Percentiles rank a stretch among this genome's conserved stretches.
These are phyloP conservation scores for Hemicrepidius hirtus DNA, from an alignment of 2,888 invertebrate genomes.

Conservation along the genomic window DNA sequence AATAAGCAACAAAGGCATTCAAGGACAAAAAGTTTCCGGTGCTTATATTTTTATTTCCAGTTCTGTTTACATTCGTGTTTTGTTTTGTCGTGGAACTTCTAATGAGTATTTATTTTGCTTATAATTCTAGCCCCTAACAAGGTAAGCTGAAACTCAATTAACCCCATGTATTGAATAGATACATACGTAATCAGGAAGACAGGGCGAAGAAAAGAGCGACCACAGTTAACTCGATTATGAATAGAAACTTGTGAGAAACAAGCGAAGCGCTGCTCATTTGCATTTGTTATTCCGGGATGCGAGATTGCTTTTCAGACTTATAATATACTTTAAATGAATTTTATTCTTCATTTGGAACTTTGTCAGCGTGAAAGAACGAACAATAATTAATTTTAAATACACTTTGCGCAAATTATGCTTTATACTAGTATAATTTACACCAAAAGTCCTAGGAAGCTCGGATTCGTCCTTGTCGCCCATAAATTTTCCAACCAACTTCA, in stretches of 20 bases:
- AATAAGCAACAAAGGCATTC: not conserved
- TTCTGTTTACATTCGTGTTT: not conserved
- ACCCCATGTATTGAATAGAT: constrained; percentile 60
- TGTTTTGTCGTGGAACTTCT: not conserved
- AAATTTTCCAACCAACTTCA: constrained; percentile 28
- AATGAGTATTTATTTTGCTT: constrained; percentile 31
- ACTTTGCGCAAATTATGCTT: constrained; percentile 28
- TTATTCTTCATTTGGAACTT: constrained; percentile 54
- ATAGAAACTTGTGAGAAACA: constrained; percentile 63
- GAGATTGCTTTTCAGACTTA: constrained; percentile 60
- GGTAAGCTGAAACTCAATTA: constrained; percentile 59
- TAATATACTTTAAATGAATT: constrained; percentile 57
- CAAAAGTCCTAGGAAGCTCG: constrained; percentile 13
- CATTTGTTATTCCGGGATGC: constrained; percentile 61
- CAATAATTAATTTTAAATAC: constrained; percentile 50
- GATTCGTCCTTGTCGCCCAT: constrained; percentile 17
- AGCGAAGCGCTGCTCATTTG: constrained; percentile 62
- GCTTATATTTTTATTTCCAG: not conserved
- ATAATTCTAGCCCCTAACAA: constrained; percentile 39
- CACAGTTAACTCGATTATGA: constrained; percentile 61
- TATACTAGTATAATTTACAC: constrained; percentile 32
- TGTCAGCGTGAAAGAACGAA: constrained; percentile 40
- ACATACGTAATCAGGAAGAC: constrained; percentile 59
- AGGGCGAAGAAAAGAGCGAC: constrained; percentile 57
- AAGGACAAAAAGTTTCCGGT: not conserved